Percentiles rank a stretch among this genome's conserved stretches.
phyloP scores from a whole-genome alignment of 2,113 vertebrate genomes.

The Cebus imitator region DNA sequence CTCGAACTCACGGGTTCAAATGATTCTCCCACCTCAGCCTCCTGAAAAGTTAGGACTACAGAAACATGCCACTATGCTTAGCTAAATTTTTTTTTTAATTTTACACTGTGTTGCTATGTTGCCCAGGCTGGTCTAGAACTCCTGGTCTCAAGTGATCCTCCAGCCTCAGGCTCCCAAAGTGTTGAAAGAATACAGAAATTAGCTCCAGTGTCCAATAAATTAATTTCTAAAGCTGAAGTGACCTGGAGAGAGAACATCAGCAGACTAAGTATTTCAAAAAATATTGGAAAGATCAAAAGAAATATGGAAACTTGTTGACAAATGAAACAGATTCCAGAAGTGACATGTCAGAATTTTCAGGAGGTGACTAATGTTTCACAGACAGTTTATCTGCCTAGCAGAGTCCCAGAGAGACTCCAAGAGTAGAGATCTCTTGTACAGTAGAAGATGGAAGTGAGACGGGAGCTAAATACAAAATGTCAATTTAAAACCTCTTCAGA shows the following conservation, averaged over 20 bases:
- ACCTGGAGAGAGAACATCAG: not conserved
- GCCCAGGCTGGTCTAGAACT: no score
- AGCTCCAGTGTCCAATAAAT: not conserved
- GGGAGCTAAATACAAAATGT: not conserved
- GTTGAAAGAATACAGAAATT: no score
- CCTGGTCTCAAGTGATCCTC: no score
- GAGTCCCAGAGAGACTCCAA: not conserved
- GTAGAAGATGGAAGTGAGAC: not conserved
- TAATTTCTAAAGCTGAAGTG: conserved; percentile 5
- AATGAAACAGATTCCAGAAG: not conserved
- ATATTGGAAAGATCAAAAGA: not conserved
- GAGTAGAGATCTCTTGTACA: not conserved
- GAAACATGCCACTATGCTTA: no score
- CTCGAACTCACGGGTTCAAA: no score
- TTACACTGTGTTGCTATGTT: no score
- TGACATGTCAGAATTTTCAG: not conserved
- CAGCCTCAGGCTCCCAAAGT: no score
- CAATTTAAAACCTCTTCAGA: not conserved
- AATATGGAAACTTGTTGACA: not conserved
- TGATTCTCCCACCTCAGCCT: no score
- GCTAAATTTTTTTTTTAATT: no score
- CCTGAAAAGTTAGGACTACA: no score
- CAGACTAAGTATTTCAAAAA: not conserved
- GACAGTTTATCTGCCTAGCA: not conserved
- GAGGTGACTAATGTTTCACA: not conserved